Conservation (phyloP, 1,140 invertebrate species). For the Sycophila sp. region DNA sequence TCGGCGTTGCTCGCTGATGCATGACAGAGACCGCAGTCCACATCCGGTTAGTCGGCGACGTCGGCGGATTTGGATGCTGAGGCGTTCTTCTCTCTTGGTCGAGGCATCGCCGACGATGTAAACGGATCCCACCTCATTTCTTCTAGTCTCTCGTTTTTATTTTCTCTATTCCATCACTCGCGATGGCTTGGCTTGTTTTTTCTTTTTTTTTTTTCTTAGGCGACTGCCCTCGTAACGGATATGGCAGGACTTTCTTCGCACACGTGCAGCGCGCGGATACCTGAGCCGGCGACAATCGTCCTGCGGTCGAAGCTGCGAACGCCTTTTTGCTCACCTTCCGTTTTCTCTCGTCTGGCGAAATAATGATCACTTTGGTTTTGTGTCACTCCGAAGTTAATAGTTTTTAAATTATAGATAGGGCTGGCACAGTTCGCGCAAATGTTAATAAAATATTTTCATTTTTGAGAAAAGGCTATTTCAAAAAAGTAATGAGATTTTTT, state of each 20-base stretch:
- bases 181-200: conserved; percentile 28
- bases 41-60: conserved; percentile 61
- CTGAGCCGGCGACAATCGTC: too few relatives aligned
- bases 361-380: too few relatives aligned
- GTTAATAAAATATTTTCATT: too few relatives aligned
- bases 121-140: not conserved
- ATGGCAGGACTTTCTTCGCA: conserved; percentile 12
- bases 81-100: conserved; percentile 46
- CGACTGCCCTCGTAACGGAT: not conserved
- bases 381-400: too few relatives aligned
- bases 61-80: conserved; percentile 47
- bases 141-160: conserved; percentile 33
- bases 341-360: too few relatives aligned
- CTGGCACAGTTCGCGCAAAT: too few relatives aligned
- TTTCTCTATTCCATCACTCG: conserved; percentile 29
- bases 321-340: not conserved
- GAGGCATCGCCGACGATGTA: conserved; percentile 25
- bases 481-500: too few relatives aligned
- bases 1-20: conserved; percentile 48
- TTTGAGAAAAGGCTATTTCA: too few relatives aligned
- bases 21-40: conserved; percentile 65
- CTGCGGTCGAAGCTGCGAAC: not conserved
- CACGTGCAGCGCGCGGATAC: not conserved
- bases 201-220: conserved; percentile 1
- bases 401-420: too few relatives aligned